phyloP scores from a whole-genome alignment of 1,140 invertebrate genomes.

The Ceratitis capitata region DNA sequence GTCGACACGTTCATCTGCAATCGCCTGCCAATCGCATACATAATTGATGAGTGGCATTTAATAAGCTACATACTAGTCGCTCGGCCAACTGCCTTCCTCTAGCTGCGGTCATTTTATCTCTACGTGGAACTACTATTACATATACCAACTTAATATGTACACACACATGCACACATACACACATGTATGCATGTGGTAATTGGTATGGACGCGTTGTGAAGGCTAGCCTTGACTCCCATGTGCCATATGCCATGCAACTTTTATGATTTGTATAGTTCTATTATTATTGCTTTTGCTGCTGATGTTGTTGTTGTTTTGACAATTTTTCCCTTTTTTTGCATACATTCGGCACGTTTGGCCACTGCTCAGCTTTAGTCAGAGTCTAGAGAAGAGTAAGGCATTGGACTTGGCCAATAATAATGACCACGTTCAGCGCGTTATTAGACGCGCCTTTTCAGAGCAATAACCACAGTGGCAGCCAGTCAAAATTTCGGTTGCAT shows the following conservation, averaged over 20 bases:
- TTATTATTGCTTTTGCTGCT: too few species aligned
- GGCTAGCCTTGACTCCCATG: neutral
- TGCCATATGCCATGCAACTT: constrained; percentile 20
- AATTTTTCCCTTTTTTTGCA: neutral
- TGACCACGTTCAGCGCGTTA: neutral
- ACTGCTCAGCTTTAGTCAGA: neutral
- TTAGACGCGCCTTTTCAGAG: constrained; percentile 6
- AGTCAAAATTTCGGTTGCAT: neutral
- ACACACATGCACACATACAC: neutral
- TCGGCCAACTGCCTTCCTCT: neutral
- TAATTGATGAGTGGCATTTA: constrained; percentile 38
- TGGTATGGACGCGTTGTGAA: neutral
- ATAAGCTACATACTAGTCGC: constrained; percentile 14
- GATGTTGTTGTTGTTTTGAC: neutral
- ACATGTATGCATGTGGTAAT: neutral
- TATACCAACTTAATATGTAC: neutral
- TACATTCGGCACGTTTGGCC: neutral
- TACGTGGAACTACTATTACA: neutral
- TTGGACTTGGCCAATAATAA: neutral
- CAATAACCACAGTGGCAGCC: neutral
- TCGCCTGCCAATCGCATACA: constrained; percentile 24
- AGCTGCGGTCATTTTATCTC: neutral
- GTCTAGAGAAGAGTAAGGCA: too few species aligned
- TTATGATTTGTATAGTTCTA: constrained; percentile 15
- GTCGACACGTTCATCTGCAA: constrained; percentile 30